Evolutionary conservation across 2,888 invertebrate species (phyloP), one percentile per base, ranked within the genome.

Genomic region (Aspidapion aeneum): DNA sequence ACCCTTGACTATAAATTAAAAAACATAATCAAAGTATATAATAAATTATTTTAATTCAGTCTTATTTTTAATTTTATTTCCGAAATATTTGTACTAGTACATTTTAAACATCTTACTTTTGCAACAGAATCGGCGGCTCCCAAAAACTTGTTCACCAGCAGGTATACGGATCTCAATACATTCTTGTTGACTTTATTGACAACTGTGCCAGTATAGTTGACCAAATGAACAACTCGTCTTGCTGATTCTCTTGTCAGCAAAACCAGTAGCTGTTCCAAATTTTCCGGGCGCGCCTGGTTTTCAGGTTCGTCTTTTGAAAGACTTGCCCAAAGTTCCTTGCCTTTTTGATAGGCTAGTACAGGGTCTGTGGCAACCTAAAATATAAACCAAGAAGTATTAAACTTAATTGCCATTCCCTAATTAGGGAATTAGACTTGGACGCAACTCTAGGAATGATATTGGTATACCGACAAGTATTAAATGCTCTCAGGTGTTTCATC

Each of bases 291-390:
- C 1, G 90, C 90, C 79, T 93, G 93, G 80, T 93, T 93, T 80
- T 92, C 93, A 0, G 93, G 93, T 74, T 93, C 93, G 20, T 92
- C 87, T 69, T 85, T 80, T 73, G 91, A 91, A 60, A 93, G 80
- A 50, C 85, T 84, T 0, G 77, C 78, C 88, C 90, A 93, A 55
- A 93, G 77, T 68, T 89, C 88, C 70, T 86, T 87, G 1, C 89
- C 89, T 75, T 91, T 91, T 75, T 88, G 84, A 77, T 88, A 83
- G 1, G 92, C 92, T 62, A 87, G 67, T 67, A 85, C 90, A 0
- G 93, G 93, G 80, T 93, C 91, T 18, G 87, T 91, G 1, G 88
- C 90, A 71, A 93, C 82, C 92, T 93, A 74, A 68, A 70, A 67
- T n/a, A n/a, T n/a, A n/a, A n/a, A n/a, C n/a, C n/a, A n/a, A n/a